Percentiles rank a stretch among this genome's conserved stretches.
These are phyloP conservation scores for Hydrocynus forskahlii DNA, from an alignment of 2,797 vertebrate genomes.

Conservation along the genomic window DNA sequence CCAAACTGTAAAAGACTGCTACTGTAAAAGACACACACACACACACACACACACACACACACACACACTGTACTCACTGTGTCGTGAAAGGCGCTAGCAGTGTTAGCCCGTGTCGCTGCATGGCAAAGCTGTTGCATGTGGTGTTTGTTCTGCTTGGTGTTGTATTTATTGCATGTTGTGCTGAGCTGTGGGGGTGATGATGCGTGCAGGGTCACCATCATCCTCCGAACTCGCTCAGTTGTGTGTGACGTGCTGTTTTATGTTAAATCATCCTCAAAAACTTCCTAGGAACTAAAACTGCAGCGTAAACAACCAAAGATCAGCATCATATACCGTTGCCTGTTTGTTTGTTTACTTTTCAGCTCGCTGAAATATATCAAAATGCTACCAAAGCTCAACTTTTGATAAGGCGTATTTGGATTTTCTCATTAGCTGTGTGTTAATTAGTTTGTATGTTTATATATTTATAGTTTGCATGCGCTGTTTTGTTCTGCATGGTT, in stretches of 20 bases:
- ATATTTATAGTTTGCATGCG: conserved; percentile 20
- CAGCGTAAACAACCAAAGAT: neutral
- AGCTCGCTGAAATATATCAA: neutral
- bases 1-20: neutral
- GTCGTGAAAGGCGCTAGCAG: neutral
- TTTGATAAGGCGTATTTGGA: neutral
- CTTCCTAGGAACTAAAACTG: conserved; percentile 5
- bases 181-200: no score
- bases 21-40: conserved; percentile 14
- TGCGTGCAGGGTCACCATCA: no score
- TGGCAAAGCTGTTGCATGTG: neutral
- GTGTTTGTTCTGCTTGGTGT: neutral
- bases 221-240: no score
- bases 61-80: neutral
- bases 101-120: neutral
- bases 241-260: neutral
- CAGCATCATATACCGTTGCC: neutral
- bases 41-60: conserved; percentile 27
- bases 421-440: no score
- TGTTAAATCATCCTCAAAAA: conserved; percentile 5
- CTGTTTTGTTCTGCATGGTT: conserved; percentile 14
- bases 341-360: conserved; percentile 1
- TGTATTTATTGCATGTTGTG: no score
- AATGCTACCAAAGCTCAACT: neutral
- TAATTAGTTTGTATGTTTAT: neutral